Conservation (phyloP, 2,888 invertebrate genomes). For the Clepsis dumicolana region DNA sequence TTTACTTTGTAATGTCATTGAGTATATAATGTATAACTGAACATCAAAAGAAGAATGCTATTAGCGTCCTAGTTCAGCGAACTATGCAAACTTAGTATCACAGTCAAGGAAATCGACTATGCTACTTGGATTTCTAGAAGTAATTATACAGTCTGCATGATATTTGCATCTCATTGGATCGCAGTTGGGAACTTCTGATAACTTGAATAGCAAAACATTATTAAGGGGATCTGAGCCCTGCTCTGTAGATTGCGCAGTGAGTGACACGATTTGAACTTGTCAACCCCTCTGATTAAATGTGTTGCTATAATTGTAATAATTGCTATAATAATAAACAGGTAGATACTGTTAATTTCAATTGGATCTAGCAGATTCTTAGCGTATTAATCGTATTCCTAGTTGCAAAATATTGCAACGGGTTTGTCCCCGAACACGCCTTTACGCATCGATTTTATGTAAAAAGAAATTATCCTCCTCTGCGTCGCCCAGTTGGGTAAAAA, state of each 20-base stretch:
- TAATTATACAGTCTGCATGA: slow-evolving; percentile 75
- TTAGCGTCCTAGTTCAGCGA: background rate
- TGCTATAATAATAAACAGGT: no score
- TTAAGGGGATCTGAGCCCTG: slow-evolving; percentile 60
- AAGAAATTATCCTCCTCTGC: no score
- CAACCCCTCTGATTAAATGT: background rate
- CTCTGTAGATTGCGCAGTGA: background rate
- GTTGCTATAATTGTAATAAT: no score
- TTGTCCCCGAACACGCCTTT: no score
- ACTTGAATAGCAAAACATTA: slow-evolving; percentile 74
- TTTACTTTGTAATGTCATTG: no score
- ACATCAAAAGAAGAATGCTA: background rate
- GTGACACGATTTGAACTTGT: background rate
- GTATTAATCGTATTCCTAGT: no score
- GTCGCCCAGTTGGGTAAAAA: no score
- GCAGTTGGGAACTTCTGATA: slow-evolving; percentile 75
- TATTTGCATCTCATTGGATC: slow-evolving; percentile 76
- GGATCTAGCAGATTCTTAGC: no score
- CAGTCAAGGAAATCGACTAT: slow-evolving; percentile 5
- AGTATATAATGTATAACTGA: no score
- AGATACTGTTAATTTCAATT: no score
- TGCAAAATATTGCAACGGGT: no score
- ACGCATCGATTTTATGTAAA: no score
- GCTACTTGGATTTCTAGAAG: background rate
- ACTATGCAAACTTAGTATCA: background rate